Base-by-base conservation (phyloP, 2,797 vertebrate genomes). In the Chloroceryle amazona region DNA sequence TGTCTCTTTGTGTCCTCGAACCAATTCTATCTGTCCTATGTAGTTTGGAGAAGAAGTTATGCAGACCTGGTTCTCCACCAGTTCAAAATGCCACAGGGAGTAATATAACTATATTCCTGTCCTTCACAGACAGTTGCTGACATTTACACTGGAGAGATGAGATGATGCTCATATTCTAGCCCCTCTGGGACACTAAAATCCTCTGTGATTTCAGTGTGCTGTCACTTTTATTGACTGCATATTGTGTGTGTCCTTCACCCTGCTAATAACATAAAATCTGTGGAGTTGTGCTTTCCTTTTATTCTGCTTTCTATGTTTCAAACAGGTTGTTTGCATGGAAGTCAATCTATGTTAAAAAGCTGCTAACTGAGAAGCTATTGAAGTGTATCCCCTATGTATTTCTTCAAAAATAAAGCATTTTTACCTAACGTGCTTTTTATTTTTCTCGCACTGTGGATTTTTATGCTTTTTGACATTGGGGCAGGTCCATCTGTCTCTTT, bases 251-350 rank as follows among this genome's bases (percentile, higher is more conserved):
- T 72, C 66, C 70, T 81, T 93, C 87, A 49, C 22, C 6, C 39
- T 44, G 37, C 37, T 94, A 66, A 33, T 66, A 60, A 74, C 25
- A 57, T 33, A 66, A 41, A 35, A 70, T 78, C 35, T 86, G 7
- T 74, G 33, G 22, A 39, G 18, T 71, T 74, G 10, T 63, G 33
- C 2, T 13, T 88, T 81, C 31, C 55, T 90, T 86, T 81, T 75
- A 18, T 94, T 93, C 94, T 75, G 35, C 31, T 62, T 75, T 62
- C 76, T 81, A 16, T 11, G 10, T 88, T 95, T 95, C 55, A 88
- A 20, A 8, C 55, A n/a, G 31, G 41, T 25, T 89, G 18, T 81
- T 93, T 81, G 33, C n/a, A 66, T 65, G 66, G 55, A 93, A 95
- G 51, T 84, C 49, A 79, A 5, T 71, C 23, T 85, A 7, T 79